Conservation (phyloP, 2,797 vertebrate genomes). For the Falco rusticolus region DNA sequence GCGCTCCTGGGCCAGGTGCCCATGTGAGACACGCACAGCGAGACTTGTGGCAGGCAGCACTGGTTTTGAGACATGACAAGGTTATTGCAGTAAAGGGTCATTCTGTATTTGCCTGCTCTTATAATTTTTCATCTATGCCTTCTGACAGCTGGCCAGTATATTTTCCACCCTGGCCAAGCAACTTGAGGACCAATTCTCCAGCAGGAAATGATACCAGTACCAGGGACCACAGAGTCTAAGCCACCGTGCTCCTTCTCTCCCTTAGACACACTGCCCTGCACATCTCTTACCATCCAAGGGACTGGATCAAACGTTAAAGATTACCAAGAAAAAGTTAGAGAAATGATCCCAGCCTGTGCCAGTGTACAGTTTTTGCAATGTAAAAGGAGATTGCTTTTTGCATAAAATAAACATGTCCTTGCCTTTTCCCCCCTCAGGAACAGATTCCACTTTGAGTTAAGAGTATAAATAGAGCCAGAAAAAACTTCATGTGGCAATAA, state of each 20-base stretch:
- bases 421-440: not conserved
- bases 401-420: not conserved
- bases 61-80: not conserved
- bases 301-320: not conserved
- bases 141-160: not conserved
- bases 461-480: conserved; percentile 20
- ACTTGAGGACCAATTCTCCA: not conserved
- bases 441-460: not conserved
- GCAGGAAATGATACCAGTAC: not conserved
- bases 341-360: not conserved
- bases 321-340: not conserved
- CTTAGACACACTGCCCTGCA: not conserved
- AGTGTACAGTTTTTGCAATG: not conserved
- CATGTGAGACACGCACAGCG: not conserved
- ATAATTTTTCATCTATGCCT: not conserved
- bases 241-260: not conserved
- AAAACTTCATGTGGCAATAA: not conserved
- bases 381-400: not conserved
- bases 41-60: not conserved
- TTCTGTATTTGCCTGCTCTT: not conserved
- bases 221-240: not conserved
- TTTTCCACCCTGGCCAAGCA: not conserved
- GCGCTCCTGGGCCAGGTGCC: not conserved
- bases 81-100: not conserved
- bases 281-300: rapidly evolving